phyloP scores from a whole-genome alignment of 1,140 invertebrate species.

The Camponotus floridanus region DNA sequence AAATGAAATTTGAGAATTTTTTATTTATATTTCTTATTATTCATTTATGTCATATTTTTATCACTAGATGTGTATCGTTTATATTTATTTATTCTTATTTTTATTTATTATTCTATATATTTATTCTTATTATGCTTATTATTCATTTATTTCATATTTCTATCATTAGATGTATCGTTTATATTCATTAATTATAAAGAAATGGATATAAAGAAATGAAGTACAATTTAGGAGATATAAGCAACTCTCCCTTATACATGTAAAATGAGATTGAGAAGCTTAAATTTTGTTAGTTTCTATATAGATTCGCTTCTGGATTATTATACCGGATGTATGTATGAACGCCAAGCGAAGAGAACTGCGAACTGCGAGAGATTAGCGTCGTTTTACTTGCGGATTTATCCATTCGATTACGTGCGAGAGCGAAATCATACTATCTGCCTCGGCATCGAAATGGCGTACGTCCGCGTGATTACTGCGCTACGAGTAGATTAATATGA shows the following conservation, averaged over 20 bases:
- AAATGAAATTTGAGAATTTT: too few species aligned
- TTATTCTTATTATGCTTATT: too few species aligned
- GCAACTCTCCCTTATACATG: background rate
- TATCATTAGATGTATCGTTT: too few species aligned
- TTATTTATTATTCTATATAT: too few species aligned
- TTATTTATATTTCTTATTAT: too few species aligned
- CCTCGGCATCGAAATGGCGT: slow-evolving; percentile 52
- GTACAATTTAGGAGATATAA: too few species aligned
- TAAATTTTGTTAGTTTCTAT: background rate
- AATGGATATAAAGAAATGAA: too few species aligned
- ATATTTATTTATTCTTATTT: too few species aligned
- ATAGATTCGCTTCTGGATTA: slow-evolving; percentile 26
- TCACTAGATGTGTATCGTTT: too few species aligned
- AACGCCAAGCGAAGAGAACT: slow-evolving; percentile 23
- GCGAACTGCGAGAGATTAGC: slow-evolving; percentile 39
- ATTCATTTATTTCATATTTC: too few species aligned
- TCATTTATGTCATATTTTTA: too few species aligned
- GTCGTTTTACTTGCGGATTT: slow-evolving; percentile 54
- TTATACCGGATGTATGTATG: slow-evolving; percentile 7
- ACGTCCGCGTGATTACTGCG: slow-evolving; percentile 35
- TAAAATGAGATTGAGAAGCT: background rate
- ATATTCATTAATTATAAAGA: too few species aligned
- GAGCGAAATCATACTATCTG: slow-evolving; percentile 37
- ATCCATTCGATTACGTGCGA: slow-evolving; percentile 53
- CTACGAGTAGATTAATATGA: slow-evolving; percentile 33